Evolutionary conservation across 2,113 vertebrate species (phyloP).

Genomic region (Eubucco bourcierii): DNA sequence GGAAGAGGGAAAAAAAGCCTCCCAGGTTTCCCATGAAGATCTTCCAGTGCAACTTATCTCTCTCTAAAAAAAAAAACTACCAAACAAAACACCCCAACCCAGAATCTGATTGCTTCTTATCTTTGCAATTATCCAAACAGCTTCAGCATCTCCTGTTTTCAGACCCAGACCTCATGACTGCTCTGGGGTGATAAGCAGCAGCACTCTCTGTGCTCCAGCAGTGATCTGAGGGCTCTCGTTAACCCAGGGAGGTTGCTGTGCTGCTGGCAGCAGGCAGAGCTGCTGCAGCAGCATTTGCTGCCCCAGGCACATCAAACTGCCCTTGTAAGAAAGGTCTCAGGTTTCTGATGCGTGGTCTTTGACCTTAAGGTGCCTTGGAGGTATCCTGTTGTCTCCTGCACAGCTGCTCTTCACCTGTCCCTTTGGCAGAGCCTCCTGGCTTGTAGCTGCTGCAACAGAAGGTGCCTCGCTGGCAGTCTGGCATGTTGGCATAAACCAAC

Average conservation of each 20-base stretch:
- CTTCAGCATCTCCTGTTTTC: not conserved
- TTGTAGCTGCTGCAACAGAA: not conserved
- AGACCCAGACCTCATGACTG: not conserved
- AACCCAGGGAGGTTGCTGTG: not conserved
- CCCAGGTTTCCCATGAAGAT: not conserved
- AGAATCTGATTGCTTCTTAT: not conserved
- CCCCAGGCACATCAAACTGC: not conserved
- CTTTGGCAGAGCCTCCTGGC: not conserved
- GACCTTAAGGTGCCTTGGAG: not conserved
- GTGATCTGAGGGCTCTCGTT: not conserved
- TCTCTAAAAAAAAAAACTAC: not conserved
- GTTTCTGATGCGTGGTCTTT: not conserved
- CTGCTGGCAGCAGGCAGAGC: not conserved
- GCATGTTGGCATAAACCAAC: accelerated
- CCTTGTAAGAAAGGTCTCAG: not conserved
- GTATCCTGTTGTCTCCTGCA: not conserved
- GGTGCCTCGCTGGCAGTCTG: not conserved
- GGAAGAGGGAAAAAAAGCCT: not conserved
- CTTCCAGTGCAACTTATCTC: not conserved
- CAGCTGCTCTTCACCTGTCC: not conserved
- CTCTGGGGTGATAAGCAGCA: not conserved
- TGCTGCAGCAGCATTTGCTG: not conserved
- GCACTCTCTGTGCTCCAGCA: not conserved
- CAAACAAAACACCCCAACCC: not conserved
- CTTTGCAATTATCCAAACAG: not conserved